Evolutionary conservation across 2,113 vertebrate species (phyloP).

Genomic region (Nettapus auritus): DNA sequence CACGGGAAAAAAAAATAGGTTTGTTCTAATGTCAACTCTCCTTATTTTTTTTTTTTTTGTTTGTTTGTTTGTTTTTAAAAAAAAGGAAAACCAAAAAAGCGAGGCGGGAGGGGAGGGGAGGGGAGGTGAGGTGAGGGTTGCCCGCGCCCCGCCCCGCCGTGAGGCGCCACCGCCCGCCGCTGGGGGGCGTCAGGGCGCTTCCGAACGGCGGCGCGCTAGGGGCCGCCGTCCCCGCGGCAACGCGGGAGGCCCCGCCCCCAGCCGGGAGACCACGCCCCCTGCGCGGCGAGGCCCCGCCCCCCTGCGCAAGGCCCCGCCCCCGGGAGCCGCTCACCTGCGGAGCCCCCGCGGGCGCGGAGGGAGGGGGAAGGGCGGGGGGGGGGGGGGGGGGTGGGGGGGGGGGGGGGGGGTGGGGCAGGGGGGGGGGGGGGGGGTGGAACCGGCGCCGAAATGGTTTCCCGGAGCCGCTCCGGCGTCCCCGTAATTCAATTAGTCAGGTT

Average conservation of each 20-base stretch:
- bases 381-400: too few species aligned
- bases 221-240: neutral
- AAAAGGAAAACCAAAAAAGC: too few species aligned
- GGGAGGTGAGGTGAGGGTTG: too few species aligned
- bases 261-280: too few species aligned
- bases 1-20: too few species aligned
- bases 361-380: neutral
- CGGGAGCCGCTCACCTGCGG: neutral
- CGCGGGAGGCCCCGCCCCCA: neutral
- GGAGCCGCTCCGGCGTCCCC: slow-evolving; percentile 66
- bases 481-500: slow-evolving; percentile 93
- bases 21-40: too few species aligned
- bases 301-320: neutral
- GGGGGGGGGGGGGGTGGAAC: neutral
- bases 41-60: too few species aligned
- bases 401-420: too few species aligned
- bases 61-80: too few species aligned
- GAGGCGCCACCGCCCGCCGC: slow-evolving; percentile 68
- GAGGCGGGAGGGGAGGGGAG: too few species aligned
- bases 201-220: slow-evolving; percentile 26
- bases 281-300: too few species aligned
- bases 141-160: neutral
- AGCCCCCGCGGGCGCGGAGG: neutral
- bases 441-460: slow-evolving; percentile 69
- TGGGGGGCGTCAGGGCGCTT: slow-evolving; percentile 85